Conservation (phyloP, 2,113 vertebrate genomes). For the Rafetus swinhoei region DNA sequence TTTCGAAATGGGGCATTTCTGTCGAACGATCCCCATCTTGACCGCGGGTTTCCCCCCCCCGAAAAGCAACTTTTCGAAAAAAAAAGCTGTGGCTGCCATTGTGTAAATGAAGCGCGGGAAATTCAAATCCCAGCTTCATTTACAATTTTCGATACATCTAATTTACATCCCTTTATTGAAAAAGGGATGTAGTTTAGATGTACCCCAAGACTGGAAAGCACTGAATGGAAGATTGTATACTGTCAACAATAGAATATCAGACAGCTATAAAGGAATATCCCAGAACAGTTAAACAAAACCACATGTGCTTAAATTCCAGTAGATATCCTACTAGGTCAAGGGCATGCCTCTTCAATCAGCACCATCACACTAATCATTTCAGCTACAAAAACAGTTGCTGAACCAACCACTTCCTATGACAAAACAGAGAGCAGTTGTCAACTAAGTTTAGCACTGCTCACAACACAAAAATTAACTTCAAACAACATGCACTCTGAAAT, state of each 20-base stretch:
- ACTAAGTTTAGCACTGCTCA: not conserved
- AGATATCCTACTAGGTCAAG: conserved; percentile 67
- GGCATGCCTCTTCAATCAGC: conserved; percentile 74
- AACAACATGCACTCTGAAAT: not conserved
- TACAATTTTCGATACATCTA: no score
- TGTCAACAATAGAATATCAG: conserved; percentile 54
- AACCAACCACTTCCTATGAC: conserved; percentile 45
- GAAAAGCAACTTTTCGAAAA: no score
- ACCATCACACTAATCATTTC: conserved; percentile 25
- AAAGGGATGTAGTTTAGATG: no score
- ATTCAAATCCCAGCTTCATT: no score
- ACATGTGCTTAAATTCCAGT: conserved; percentile 61
- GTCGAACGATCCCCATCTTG: no score
- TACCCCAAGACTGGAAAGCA: conserved; percentile 22
- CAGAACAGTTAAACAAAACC: conserved; percentile 59
- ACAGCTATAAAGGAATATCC: conserved; percentile 46
- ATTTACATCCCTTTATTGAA: no score
- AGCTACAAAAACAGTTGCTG: conserved; percentile 22
- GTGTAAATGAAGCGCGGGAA: no score
- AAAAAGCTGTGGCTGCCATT: no score
- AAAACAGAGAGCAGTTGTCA: conserved; percentile 46
- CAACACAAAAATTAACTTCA: not conserved
- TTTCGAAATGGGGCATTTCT: no score
- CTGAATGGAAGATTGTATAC: not conserved
- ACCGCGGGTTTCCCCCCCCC: no score